These are phyloP conservation scores for Sebastes minor DNA, from an alignment of 2,797 vertebrate genomes.

Conservation along the genomic window DNA sequence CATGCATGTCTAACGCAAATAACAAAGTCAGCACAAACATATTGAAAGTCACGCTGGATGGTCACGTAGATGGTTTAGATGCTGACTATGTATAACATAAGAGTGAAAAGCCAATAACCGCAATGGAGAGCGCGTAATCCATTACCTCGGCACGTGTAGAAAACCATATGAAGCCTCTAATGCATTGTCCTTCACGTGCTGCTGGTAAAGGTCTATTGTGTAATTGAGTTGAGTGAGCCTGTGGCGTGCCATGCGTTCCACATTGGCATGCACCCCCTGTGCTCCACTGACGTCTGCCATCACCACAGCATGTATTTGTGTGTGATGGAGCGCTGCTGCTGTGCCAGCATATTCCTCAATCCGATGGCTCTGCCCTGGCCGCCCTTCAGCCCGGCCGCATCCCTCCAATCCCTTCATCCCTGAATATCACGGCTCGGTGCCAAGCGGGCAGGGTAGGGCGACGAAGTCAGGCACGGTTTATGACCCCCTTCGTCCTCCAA, in stretches of 20 bases:
- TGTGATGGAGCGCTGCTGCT: slow-evolving; percentile 55
- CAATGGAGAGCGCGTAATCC: slow-evolving; percentile 30
- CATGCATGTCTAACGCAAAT: slow-evolving; percentile 19
- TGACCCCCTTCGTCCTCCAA: slow-evolving; percentile 58
- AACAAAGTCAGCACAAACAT: slow-evolving; percentile 22
- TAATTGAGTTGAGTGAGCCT: slow-evolving; percentile 55
- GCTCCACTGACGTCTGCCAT: slow-evolving; percentile 28
- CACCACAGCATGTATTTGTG: slow-evolving; percentile 24
- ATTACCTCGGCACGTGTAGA: slow-evolving; percentile 35
- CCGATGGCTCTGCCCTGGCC: slow-evolving; percentile 31
- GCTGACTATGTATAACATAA: slow-evolving; percentile 51
- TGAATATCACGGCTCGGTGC: slow-evolving; percentile 44
- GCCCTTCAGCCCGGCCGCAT: slow-evolving; percentile 55
- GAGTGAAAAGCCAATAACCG: slow-evolving; percentile 51
- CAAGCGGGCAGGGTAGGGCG: slow-evolving; percentile 55
- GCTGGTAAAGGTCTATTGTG: slow-evolving; percentile 64
- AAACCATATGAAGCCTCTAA: slow-evolving; percentile 38
- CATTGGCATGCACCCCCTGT: slow-evolving; percentile 47
- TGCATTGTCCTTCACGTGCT: slow-evolving; percentile 64
- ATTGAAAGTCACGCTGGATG: slow-evolving; percentile 25
- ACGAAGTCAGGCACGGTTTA: slow-evolving; percentile 43
- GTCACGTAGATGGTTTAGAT: slow-evolving; percentile 11
- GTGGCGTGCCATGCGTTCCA: slow-evolving; percentile 23
- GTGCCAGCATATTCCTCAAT: slow-evolving; percentile 77
- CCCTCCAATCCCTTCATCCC: slow-evolving; percentile 45